These are phyloP conservation scores for Columba livia DNA, from an alignment of 2,113 vertebrate species.

Conservation along the genomic window DNA sequence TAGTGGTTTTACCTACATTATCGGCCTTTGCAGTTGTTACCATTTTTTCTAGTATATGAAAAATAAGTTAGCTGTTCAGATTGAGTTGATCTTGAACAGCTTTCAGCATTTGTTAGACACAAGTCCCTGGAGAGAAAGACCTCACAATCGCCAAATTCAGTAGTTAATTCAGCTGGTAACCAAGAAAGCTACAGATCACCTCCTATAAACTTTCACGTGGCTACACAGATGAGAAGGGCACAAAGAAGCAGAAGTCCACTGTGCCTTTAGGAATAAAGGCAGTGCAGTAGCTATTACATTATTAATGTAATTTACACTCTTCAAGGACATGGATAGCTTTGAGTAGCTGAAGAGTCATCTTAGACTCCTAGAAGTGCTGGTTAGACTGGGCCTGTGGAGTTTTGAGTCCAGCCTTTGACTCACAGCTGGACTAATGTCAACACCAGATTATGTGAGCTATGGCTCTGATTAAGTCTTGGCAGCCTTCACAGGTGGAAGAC, in stretches of 20 bases:
- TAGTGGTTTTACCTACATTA: not conserved
- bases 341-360: not conserved
- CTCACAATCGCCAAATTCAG: not conserved
- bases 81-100: not conserved
- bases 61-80: not conserved
- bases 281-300: not conserved
- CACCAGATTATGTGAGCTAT: not conserved
- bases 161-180: not conserved
- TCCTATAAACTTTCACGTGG: not conserved
- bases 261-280: not conserved
- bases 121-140: not conserved
- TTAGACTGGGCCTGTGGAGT: not conserved
- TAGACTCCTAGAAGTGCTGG: not conserved
- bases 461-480: not conserved
- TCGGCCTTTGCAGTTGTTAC: not conserved
- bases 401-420: not conserved
- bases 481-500: fast-evolving
- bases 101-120: not conserved
- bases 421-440: not conserved
- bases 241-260: not conserved
- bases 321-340: not conserved
- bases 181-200: not conserved
- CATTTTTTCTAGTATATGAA: not conserved
- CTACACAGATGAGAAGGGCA: not conserved
- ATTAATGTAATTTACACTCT: not conserved